Conservation (phyloP, 2,113 vertebrate species). For the Mellivora capensis region DNA sequence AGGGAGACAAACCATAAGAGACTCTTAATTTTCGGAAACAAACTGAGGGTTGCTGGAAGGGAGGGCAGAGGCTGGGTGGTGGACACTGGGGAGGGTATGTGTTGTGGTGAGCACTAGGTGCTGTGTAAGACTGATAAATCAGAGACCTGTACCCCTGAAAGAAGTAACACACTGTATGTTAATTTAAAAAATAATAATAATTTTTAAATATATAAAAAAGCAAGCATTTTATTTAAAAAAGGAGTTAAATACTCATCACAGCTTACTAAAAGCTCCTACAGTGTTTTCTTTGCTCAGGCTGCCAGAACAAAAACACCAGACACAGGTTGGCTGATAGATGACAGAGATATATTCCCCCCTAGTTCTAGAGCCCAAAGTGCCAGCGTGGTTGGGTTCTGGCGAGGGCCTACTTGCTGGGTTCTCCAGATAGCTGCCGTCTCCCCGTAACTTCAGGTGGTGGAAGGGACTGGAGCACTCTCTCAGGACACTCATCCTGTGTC, state of each 20-base stretch:
- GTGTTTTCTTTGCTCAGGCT: not conserved
- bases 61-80: too few species aligned
- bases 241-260: not conserved
- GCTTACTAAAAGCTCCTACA: not conserved
- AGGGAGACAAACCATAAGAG: too few species aligned
- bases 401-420: not conserved
- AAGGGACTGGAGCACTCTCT: not conserved
- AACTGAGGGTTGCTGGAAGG: too few species aligned
- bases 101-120: too few species aligned
- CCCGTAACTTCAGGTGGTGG: not conserved
- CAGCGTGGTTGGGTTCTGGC: too few species aligned
- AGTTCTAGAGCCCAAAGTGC: not conserved
- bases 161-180: not conserved
- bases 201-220: too few species aligned
- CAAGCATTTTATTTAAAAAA: not conserved
- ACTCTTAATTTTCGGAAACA: too few species aligned
- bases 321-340: not conserved
- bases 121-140: not conserved
- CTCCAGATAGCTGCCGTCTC: not conserved
- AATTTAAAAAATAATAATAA: not conserved
- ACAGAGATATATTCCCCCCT: not conserved
- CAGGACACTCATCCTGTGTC: not conserved
- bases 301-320: not conserved
- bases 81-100: too few species aligned
- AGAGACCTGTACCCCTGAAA: not conserved